Conservation (phyloP, 1,140 invertebrate species). For the Eupristina koningsbergeri region DNA sequence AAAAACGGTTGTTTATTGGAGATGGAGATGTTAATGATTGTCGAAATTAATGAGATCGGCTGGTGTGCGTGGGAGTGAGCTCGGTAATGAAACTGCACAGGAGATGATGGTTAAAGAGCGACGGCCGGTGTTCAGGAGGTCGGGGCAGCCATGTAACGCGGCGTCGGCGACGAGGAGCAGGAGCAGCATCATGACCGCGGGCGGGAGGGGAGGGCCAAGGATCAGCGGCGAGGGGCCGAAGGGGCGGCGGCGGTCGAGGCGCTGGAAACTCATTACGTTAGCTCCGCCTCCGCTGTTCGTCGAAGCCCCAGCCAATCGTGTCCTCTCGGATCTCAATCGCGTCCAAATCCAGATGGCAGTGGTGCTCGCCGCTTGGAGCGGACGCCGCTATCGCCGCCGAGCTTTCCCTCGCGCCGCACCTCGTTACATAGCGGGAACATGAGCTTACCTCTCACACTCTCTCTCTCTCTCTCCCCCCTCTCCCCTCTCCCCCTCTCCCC, state of each 20-base stretch:
- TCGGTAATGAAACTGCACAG: slow-evolving; percentile 42
- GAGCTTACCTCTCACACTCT: background rate
- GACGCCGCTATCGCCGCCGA: background rate
- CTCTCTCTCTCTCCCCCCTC: background rate
- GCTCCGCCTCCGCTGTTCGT: slow-evolving; percentile 72
- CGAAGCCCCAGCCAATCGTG: slow-evolving; percentile 69
- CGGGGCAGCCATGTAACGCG: slow-evolving; percentile 13
- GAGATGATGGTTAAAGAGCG: slow-evolving; percentile 16
- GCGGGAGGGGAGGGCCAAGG: background rate
- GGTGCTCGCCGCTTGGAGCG: background rate
- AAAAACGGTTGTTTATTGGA: slow-evolving; percentile 32
- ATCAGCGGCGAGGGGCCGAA: background rate
- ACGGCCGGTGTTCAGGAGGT: background rate
- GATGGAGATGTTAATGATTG: too few species aligned
- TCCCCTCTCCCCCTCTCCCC: slow-evolving; percentile 17
- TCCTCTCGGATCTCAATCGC: slow-evolving; percentile 70
- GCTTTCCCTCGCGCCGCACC: background rate
- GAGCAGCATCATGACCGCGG: background rate
- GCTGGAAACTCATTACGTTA: slow-evolving; percentile 72
- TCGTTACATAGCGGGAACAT: too few species aligned
- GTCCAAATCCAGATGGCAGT: slow-evolving; percentile 56
- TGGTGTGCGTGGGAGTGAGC: background rate
- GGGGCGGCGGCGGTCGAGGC: slow-evolving; percentile 40
- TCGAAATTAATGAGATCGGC: slow-evolving; percentile 23
- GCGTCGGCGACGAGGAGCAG: slow-evolving; percentile 6